A percentile compares a stretch with the other conserved stretches of the same genome.
phyloP scores from a whole-genome alignment of 2,113 vertebrate species.

The human (Homo sapiens) region GRCh38 chr13:43326501-43327000 shows the following conservation, averaged over 20 bases:
- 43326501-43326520: conserved; percentile 99
- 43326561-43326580: conserved; percentile 95
- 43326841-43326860: not conserved
- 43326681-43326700: conserved; percentile 85
- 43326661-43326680: conserved; percentile 90
- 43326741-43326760: conserved; percentile 23
- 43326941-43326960: not conserved
- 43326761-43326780: not conserved
- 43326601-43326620: conserved; percentile 89
- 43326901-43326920: not conserved
- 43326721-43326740: conserved; percentile 81
- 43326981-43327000: not conserved
- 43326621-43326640: conserved; percentile 85
- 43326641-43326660: conserved; percentile 86
- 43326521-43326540: conserved; percentile 98
- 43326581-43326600: conserved; percentile 93
- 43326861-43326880: not conserved
- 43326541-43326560: conserved; percentile 99
- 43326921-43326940: not conserved
- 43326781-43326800: conserved; percentile 21
- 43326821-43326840: conserved; percentile 2
- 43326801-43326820: not conserved
- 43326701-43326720: conserved; percentile 88
- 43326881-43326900: not conserved
- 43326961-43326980: conserved; percentile 17